These are phyloP conservation scores for Eustalomyia histrio DNA, from an alignment of 2,888 invertebrate genomes.

Conservation along the genomic window DNA sequence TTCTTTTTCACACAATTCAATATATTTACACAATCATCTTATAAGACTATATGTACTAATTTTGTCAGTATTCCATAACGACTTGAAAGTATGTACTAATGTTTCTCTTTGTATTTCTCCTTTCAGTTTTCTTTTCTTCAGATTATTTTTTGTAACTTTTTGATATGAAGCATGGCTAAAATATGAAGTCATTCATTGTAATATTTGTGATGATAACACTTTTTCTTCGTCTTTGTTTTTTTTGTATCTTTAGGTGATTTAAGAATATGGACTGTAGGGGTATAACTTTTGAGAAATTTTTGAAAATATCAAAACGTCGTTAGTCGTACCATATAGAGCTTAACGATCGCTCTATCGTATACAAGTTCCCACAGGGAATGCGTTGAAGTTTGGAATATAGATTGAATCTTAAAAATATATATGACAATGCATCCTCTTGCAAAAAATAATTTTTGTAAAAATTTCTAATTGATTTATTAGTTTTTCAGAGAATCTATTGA, in stretches of 20 bases:
- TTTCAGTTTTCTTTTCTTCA: not conserved
- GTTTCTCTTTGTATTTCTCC: not conserved
- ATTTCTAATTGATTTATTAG: too few relatives aligned
- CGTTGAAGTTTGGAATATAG: too few relatives aligned
- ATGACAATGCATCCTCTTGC: too few relatives aligned
- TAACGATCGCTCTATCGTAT: too few relatives aligned
- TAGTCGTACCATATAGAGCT: too few relatives aligned
- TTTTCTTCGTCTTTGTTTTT: not conserved
- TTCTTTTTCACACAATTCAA: conserved; percentile 19
- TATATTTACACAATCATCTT: conserved; percentile 22
- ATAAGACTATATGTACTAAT: conserved; percentile 1
- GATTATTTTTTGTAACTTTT: conserved; percentile 9
- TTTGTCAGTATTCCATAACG: conserved; percentile 19
- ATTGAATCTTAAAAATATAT: too few relatives aligned
- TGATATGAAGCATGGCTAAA: conserved; percentile 9
- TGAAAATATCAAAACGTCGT: too few relatives aligned
- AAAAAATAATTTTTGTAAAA: too few relatives aligned
- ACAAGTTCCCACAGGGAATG: too few relatives aligned
- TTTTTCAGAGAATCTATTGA: too few relatives aligned
- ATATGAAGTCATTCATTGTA: conserved; percentile 38
- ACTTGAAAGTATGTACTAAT: conserved; percentile 41
- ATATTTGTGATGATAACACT: conserved; percentile 9
- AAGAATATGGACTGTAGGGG: not conserved
- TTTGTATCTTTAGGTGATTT: conserved; percentile 22
- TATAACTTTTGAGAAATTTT: too few relatives aligned